phyloP scores from a whole-genome alignment of 2,797 vertebrate genomes.

The Oreortyx pictus region DNA sequence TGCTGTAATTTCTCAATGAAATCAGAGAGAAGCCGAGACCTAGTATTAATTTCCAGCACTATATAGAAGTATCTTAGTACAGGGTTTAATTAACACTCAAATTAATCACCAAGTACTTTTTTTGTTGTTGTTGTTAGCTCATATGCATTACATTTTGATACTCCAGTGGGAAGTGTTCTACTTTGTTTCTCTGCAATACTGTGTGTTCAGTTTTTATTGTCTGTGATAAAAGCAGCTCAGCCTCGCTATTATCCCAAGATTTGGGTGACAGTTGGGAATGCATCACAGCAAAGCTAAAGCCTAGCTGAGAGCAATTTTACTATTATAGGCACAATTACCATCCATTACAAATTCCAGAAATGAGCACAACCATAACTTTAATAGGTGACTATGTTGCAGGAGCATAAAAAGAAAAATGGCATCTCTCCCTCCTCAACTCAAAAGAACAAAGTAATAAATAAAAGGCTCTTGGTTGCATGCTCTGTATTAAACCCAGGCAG shows the following conservation, averaged over 20 bases:
- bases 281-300: slow-evolving; percentile 44
- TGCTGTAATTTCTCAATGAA: slow-evolving; percentile 32
- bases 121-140: neutral
- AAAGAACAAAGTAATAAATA: slow-evolving; percentile 69
- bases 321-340: slow-evolving; percentile 53
- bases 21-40: neutral
- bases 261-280: slow-evolving; percentile 51
- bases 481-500: slow-evolving; percentile 52
- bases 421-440: slow-evolving; percentile 52
- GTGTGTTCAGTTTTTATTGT: slow-evolving; percentile 45
- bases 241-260: slow-evolving; percentile 44
- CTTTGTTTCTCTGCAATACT: slow-evolving; percentile 20
- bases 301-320: slow-evolving; percentile 61
- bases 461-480: slow-evolving; percentile 53
- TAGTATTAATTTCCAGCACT: neutral
- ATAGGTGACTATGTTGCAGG: slow-evolving; percentile 62
- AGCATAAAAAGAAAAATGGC: slow-evolving; percentile 64
- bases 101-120: neutral
- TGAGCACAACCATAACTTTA: slow-evolving; percentile 51
- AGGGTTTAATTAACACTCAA: slow-evolving; percentile 7
- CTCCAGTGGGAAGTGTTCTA: neutral
- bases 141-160: neutral
- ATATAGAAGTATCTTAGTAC: neutral
- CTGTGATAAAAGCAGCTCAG: slow-evolving; percentile 53
- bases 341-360: slow-evolving; percentile 71